phyloP scores from a whole-genome alignment of 2,113 vertebrate genomes.

The Echinops telfairi region DNA sequence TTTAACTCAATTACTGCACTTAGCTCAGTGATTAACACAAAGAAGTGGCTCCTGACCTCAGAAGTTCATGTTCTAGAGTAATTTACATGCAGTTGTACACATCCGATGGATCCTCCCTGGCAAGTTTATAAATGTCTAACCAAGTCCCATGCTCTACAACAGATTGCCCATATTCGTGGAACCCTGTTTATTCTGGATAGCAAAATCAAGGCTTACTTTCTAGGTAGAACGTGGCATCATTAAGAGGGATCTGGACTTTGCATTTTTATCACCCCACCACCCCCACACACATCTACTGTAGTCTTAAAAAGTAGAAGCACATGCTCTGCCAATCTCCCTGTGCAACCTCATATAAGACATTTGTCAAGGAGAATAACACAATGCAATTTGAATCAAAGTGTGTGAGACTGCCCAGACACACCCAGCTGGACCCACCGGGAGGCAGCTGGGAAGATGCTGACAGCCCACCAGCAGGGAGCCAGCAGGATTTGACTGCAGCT shows the following conservation, averaged over 20 bases:
- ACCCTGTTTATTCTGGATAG: slow-evolving; percentile 32
- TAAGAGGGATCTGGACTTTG: neutral
- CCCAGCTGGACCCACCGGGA: neutral
- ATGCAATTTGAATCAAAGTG: slow-evolving; percentile 59
- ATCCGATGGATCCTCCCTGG: neutral
- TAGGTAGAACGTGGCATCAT: neutral
- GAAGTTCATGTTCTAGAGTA: neutral
- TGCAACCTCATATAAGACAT: slow-evolving; percentile 49
- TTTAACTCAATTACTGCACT: neutral
- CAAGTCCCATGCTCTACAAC: neutral
- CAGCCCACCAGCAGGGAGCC: slow-evolving; percentile 53
- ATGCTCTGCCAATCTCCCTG: slow-evolving; percentile 14
- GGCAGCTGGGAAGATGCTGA: slow-evolving; percentile 51
- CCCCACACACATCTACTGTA: slow-evolving; percentile 28
- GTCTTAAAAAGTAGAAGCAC: slow-evolving; percentile 70
- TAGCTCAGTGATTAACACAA: neutral
- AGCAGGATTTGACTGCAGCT: neutral
- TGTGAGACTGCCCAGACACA: slow-evolving; percentile 19
- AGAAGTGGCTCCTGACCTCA: neutral
- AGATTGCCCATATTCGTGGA: neutral
- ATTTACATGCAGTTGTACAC: neutral
- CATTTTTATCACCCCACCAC: too few relatives aligned
- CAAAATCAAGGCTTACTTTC: slow-evolving; percentile 38
- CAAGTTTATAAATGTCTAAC: neutral
- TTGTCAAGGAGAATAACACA: slow-evolving; percentile 60